phyloP scores from a whole-genome alignment of 2,888 invertebrate species.

The Tenthredo mesomela region DNA sequence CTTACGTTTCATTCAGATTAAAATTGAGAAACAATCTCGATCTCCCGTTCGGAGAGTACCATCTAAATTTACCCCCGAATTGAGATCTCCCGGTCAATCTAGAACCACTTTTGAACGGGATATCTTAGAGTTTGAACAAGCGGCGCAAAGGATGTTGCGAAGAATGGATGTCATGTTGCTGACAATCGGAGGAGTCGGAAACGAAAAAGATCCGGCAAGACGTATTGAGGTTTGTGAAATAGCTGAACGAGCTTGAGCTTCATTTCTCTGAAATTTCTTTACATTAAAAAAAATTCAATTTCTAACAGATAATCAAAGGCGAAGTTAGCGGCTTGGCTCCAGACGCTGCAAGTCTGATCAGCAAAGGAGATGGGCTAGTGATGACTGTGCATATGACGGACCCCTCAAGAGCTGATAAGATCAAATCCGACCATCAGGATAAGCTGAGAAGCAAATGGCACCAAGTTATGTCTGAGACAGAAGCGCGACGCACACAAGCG shows the following conservation, averaged over 20 bases:
- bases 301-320: slow-evolving; percentile 81
- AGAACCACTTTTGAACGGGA: slow-evolving; percentile 75
- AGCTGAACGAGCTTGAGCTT: background rate
- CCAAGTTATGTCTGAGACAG: slow-evolving; percentile 83
- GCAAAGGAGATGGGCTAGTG: slow-evolving; percentile 88
- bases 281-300: background rate
- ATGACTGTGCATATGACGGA: slow-evolving; percentile 82
- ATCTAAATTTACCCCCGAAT: slow-evolving; percentile 53
- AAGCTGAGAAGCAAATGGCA: slow-evolving; percentile 83
- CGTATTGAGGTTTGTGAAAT: slow-evolving; percentile 80
- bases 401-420: slow-evolving; percentile 81
- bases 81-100: slow-evolving; percentile 67
- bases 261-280: background rate
- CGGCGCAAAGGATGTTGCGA: slow-evolving; percentile 79
- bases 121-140: slow-evolving; percentile 77
- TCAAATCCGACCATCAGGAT: slow-evolving; percentile 81
- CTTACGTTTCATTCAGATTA: slow-evolving; percentile 26
- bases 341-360: slow-evolving; percentile 88
- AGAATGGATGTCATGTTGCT: slow-evolving; percentile 82
- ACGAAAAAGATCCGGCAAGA: slow-evolving; percentile 83
- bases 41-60: slow-evolving; percentile 58
- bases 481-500: slow-evolving; percentile 80
- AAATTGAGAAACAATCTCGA: slow-evolving; percentile 54
- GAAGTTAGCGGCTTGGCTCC: slow-evolving; percentile 85
- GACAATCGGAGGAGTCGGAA: slow-evolving; percentile 81